Percentiles rank a stretch among this genome's conserved stretches.
Evolutionary conservation across 2,888 invertebrate genomes (phyloP).

Genomic region (Vesta saturnalis): DNA sequence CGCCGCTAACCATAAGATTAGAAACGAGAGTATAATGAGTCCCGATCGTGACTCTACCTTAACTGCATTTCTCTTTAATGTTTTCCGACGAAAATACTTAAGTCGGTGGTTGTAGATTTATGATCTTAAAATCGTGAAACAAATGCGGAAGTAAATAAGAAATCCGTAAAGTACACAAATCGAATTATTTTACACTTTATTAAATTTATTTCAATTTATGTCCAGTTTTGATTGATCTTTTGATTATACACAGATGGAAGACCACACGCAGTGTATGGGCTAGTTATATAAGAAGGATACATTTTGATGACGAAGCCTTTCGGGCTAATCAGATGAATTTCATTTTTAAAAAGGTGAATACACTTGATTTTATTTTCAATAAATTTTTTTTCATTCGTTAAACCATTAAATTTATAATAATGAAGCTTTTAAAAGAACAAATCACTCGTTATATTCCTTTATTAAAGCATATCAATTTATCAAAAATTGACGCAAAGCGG

Average conservation of each 20-base stretch:
- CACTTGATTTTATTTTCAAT: not conserved
- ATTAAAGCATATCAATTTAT: constrained; percentile 50
- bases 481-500: constrained; percentile 23
- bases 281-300: not conserved
- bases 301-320: constrained; percentile 11
- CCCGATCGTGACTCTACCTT: constrained; percentile 29
- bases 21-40: constrained; percentile 27
- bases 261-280: constrained; percentile 5
- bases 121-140: constrained; percentile 20
- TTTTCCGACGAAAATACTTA: constrained; percentile 17
- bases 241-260: not conserved
- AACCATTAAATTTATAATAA: constrained; percentile 13
- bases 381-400: constrained; percentile 17
- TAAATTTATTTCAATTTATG: constrained; percentile 11
- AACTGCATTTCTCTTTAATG: constrained; percentile 22
- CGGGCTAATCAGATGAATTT: not conserved
- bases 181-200: not conserved
- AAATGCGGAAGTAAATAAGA: constrained; percentile 10
- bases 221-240: not conserved
- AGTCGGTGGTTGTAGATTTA: constrained; percentile 20
- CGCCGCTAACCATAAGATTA: constrained; percentile 22
- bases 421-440: constrained; percentile 15
- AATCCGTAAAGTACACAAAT: not conserved
- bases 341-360: constrained; percentile 1
- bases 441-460: constrained; percentile 42